These are phyloP conservation scores for Pseudobourletiella spinata DNA, from an alignment of 1,140 invertebrate species.

Conservation along the genomic window DNA sequence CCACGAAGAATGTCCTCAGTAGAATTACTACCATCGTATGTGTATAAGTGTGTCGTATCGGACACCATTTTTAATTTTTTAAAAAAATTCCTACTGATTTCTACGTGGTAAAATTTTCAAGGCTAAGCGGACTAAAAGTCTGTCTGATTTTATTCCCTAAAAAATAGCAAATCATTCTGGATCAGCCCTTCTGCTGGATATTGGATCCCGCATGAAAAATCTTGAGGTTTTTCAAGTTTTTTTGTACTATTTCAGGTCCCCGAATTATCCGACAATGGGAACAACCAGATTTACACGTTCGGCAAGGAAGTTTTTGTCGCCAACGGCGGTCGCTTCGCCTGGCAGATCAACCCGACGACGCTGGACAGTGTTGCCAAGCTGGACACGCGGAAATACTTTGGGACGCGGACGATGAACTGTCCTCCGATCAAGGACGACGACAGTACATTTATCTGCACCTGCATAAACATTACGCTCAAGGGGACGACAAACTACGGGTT, in stretches of 20 bases:
- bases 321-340: slow-evolving; percentile 13
- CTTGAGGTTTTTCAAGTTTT: neutral
- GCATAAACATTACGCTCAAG: slow-evolving; percentile 9
- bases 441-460: slow-evolving; percentile 12
- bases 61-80: too few species aligned
- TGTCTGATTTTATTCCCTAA: neutral
- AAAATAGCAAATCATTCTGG: too few species aligned
- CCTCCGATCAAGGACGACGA: slow-evolving; percentile 10
- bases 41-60: too few species aligned
- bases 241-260: slow-evolving; percentile 11
- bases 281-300: slow-evolving; percentile 8
- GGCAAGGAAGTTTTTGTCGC: slow-evolving; percentile 16
- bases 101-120: neutral
- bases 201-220: too few species aligned
- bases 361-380: slow-evolving; percentile 9
- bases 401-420: slow-evolving; percentile 1
- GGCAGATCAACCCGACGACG: slow-evolving; percentile 1
- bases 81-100: neutral
- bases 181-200: too few species aligned
- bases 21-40: neutral
- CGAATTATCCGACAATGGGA: slow-evolving; percentile 18
- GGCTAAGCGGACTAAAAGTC: neutral
- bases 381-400: slow-evolving; percentile 15
- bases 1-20: slow-evolving; percentile 1
- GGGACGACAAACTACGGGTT: slow-evolving; percentile 19